Percentiles rank a stretch among this genome's conserved stretches.
Evolutionary conservation across 2,113 vertebrate genomes (phyloP).

Genomic region (Siphamia tubifer): DNA sequence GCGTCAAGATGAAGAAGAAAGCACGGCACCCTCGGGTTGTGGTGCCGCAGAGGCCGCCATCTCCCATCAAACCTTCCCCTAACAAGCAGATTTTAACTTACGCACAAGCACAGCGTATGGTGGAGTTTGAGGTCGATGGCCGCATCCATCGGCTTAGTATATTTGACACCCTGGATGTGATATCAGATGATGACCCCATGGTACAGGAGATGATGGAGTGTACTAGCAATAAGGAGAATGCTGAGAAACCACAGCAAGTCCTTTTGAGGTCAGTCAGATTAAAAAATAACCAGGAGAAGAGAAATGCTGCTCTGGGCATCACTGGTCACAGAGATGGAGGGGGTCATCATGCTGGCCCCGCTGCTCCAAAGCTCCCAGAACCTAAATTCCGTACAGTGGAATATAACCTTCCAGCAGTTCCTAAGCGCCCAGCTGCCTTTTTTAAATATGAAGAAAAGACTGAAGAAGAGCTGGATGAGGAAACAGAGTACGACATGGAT

Average conservation of each 20-base stretch:
- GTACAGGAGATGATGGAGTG: constrained; percentile 96
- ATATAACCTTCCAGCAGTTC: constrained; percentile 92
- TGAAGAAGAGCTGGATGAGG: constrained; percentile 92
- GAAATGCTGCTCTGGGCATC: constrained; percentile 81
- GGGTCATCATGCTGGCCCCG: constrained; percentile 58
- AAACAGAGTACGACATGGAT: constrained; percentile 99
- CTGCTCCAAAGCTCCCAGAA: constrained; percentile 79
- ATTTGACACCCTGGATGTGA: constrained; percentile 90
- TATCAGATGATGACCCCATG: constrained; percentile 90
- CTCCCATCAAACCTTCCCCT: constrained; percentile 92
- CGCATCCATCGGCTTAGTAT: constrained; percentile 93
- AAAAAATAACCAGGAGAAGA: constrained; percentile 90
- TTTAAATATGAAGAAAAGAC: constrained; percentile 93
- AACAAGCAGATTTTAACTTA: constrained; percentile 94
- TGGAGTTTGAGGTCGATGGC: constrained; percentile 95
- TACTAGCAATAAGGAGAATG: constrained; percentile 97
- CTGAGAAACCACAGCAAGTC: constrained; percentile 85
- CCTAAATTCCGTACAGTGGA: constrained; percentile 92
- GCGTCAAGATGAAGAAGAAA: constrained; percentile 91
- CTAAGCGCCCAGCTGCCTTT: constrained; percentile 84
- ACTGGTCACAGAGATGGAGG: constrained; percentile 74
- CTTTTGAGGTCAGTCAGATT: constrained; percentile 86
- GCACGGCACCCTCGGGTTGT: constrained; percentile 89
- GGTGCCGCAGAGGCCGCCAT: constrained; percentile 87
- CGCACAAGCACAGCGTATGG: constrained; percentile 96